Conservation (phyloP, 2,797 vertebrate genomes). For the Sarcoramphus papa region DNA sequence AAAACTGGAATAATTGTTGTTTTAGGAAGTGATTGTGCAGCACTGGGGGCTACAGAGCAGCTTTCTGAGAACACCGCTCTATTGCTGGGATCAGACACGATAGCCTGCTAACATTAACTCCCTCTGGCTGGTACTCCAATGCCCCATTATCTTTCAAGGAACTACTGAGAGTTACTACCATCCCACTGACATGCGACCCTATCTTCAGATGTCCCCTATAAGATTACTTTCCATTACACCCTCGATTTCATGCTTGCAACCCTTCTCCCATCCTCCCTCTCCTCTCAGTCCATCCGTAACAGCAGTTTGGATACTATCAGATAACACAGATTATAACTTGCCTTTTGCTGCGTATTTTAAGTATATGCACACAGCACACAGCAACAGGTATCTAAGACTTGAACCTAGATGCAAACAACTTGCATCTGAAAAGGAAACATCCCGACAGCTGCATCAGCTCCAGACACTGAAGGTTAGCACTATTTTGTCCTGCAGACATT, state of each 20-base stretch:
- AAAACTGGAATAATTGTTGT: background rate
- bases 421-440: background rate
- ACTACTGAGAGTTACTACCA: background rate
- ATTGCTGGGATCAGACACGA: background rate
- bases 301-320: background rate
- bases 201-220: background rate
- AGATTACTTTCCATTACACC: background rate
- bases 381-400: background rate
- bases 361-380: background rate
- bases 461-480: background rate
- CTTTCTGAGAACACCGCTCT: background rate
- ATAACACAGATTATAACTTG: no score
- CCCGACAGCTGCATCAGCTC: background rate
- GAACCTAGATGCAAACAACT: background rate
- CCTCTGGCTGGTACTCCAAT: background rate
- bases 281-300: background rate
- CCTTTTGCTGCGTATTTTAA: background rate
- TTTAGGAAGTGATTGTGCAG: background rate
- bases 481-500: background rate
- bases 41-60: background rate
- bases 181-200: accelerated
- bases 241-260: background rate
- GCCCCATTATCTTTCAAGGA: background rate
- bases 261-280: background rate
- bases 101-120: background rate